Evolutionary conservation across 2,888 invertebrate species (phyloP).

Genomic region (Nudaria mundana): DNA sequence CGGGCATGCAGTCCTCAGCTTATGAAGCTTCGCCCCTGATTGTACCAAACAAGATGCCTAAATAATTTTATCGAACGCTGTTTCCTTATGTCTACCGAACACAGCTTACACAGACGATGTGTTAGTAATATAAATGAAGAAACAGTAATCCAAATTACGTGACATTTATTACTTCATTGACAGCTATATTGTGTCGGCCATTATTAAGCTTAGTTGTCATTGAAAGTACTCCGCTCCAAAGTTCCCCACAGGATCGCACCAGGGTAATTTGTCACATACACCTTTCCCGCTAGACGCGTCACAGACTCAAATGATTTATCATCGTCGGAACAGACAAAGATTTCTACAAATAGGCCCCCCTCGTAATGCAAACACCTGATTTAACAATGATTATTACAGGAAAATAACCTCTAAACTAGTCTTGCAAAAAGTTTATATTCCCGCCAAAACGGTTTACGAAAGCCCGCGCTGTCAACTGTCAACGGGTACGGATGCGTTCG

Average conservation of each 20-base stretch:
- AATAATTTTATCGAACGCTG: too few species aligned
- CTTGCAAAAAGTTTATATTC: conserved; percentile 56
- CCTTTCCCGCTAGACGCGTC: conserved; percentile 58
- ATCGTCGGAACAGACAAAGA: conserved; percentile 61
- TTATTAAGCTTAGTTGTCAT: not conserved
- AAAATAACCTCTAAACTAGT: conserved; percentile 57
- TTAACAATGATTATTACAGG: conserved; percentile 57
- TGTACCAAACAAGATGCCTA: too few species aligned
- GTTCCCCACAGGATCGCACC: conserved; percentile 51
- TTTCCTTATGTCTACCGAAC: too few species aligned
- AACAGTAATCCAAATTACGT: not conserved
- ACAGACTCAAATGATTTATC: conserved; percentile 73
- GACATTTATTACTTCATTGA: not conserved
- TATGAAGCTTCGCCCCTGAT: too few species aligned
- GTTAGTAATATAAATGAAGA: too few species aligned
- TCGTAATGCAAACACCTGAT: conserved; percentile 69
- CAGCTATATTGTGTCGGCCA: too few species aligned
- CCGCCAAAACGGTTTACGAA: conserved; percentile 57
- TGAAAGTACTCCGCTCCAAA: conserved; percentile 33
- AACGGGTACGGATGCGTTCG: conserved; percentile 55
- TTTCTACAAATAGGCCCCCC: conserved; percentile 69
- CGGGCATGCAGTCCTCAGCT: too few species aligned
- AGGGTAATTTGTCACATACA: conserved; percentile 74
- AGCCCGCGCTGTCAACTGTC: conserved; percentile 55
- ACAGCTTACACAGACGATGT: too few species aligned